A percentile compares a stretch with the other conserved stretches of the same genome.
Conservation (phyloP, 2,797 vertebrate genomes). For the Propithecus deckenii region DNA sequence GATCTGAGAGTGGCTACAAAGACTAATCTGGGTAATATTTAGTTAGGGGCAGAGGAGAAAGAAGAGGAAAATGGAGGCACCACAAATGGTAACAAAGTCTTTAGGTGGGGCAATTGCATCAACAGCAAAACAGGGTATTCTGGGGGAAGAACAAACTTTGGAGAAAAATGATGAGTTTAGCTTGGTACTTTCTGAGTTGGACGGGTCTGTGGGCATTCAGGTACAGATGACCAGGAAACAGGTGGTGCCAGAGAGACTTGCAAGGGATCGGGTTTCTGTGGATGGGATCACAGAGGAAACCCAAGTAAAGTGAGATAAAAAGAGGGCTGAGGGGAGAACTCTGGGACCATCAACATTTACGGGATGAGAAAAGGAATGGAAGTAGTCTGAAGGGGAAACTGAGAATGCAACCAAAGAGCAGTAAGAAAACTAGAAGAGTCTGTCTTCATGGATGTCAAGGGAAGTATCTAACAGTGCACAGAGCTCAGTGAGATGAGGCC, state of each 20-base stretch:
- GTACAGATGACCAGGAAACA: background rate
- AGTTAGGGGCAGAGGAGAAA: background rate
- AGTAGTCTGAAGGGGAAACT: background rate
- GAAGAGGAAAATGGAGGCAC: background rate
- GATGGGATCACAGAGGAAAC: background rate
- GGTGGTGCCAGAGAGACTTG: background rate
- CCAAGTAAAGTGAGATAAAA: background rate
- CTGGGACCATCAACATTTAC: background rate
- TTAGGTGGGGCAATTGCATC: background rate
- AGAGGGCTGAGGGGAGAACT: background rate
- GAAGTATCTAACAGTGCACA: background rate
- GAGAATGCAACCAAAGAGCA: background rate
- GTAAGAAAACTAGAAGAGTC: background rate
- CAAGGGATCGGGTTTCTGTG: background rate
- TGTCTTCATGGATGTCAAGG: background rate
- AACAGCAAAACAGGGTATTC: background rate
- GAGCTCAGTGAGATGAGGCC: background rate
- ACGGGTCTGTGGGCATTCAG: background rate
- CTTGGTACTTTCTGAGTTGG: background rate
- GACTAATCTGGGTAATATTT: background rate
- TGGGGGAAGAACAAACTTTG: background rate
- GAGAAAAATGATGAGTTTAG: background rate
- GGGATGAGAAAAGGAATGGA: background rate
- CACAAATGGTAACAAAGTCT: background rate
- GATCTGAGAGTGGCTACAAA: background rate